Base-by-base conservation (phyloP, 2,797 vertebrate genomes). In the Urophycis tenuis region DNA sequence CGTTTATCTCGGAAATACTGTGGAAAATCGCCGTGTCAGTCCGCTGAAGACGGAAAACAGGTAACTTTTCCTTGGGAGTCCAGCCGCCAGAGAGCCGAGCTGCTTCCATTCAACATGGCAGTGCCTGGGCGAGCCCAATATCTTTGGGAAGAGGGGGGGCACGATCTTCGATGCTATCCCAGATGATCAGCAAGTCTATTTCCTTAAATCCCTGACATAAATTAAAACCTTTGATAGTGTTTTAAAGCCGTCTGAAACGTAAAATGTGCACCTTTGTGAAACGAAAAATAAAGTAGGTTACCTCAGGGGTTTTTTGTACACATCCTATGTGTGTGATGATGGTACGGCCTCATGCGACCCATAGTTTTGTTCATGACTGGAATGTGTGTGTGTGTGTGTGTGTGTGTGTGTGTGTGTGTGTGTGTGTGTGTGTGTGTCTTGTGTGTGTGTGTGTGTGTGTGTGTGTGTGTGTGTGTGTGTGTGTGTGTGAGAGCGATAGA, bases 71-170 rank as follows among this genome's bases (percentile, higher is more conserved):
- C 91, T 91, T 92, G 87, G 91, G 90, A 92, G 88, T 92, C 91
- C 83, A 73, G 77, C 78, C 79, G 84, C 86, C 83, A 82, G 35
- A 84, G 78, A 88, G 85, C 85, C 71, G 82, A 91, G 84, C 87
- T 86, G 84, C 87, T 84, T 89, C 90, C 88, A 94, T 94, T 93
- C 95, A 97, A 96, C 95, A 96, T 95, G 96, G 95, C 95, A 94
- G 94, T 81, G 88, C 79, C 70, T 69, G 90, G 93, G 82, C 87
- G 88, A 80, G 35, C 73, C 86, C 88, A 89, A 1, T 69, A 22
- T 45, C 0, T 41, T 67, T 41, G 72, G 70, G 69, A 53, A 84
- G 34, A 78, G 69, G 33, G 76, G 77, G 84, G 81, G 11, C 0
- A 11, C 1, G 0, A 2, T 2, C 3, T 2, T 41, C 22, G 2